Evolutionary conservation across 1,140 invertebrate genomes (phyloP).

Genomic region (Drosophila erecta): DNA sequence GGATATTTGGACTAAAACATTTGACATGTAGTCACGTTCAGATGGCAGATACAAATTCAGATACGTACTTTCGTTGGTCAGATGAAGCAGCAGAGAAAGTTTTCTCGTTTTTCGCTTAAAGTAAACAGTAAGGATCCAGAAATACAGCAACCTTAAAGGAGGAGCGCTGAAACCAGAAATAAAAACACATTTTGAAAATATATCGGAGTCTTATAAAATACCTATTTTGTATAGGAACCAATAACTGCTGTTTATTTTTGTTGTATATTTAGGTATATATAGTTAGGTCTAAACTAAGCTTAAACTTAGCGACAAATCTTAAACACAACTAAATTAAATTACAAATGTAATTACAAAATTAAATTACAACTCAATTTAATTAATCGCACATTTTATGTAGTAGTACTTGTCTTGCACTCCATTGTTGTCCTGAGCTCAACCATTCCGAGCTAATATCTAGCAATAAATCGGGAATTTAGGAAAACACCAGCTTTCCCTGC

Average conservation of each 20-base stretch:
- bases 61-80: constrained; percentile 8
- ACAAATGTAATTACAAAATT: too few relatives aligned
- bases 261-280: too few relatives aligned
- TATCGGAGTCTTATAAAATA: neutral
- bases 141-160: neutral
- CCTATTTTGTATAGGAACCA: too few relatives aligned
- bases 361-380: too few relatives aligned
- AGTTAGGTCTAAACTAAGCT: too few relatives aligned
- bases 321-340: too few relatives aligned
- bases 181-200: neutral
- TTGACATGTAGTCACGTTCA: constrained; percentile 56
- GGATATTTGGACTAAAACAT: constrained; percentile 37
- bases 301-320: too few relatives aligned
- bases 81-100: constrained; percentile 20
- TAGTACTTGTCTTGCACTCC: too few relatives aligned
- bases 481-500: neutral
- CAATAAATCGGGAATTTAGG: neutral
- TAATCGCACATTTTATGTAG: too few relatives aligned
- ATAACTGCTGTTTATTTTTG: too few relatives aligned
- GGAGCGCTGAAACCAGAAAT: neutral
- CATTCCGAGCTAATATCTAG: too few relatives aligned
- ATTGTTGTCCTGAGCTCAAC: too few relatives aligned
- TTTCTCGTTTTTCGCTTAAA: constrained; percentile 1
- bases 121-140: neutral
- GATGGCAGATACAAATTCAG: constrained; percentile 12